These are phyloP conservation scores for Glandiceps talaboti DNA, from an alignment of 53 echinoderm and acorn worm species.

Conservation along the genomic window DNA sequence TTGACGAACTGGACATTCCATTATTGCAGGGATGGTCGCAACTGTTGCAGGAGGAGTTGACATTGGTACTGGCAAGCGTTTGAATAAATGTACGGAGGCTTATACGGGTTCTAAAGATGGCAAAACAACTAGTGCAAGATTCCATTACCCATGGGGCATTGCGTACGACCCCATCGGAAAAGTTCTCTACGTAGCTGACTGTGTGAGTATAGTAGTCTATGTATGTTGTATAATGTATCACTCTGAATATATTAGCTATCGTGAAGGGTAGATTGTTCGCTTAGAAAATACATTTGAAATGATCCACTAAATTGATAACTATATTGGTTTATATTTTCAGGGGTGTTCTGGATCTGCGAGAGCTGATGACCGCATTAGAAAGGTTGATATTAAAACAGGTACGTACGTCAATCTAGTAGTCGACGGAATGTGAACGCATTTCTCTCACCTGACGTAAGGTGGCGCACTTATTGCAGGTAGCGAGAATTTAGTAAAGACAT, in stretches of 20 bases:
- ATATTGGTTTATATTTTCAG: neutral
- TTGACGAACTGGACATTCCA: too few species aligned
- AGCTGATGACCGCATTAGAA: neutral
- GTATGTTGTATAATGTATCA: too few species aligned
- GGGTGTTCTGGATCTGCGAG: neutral
- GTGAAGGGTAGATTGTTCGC: too few species aligned
- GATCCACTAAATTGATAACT: too few species aligned
- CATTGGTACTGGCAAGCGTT: neutral
- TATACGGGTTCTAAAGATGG: neutral
- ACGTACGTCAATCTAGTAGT: too few species aligned
- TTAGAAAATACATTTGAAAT: too few species aligned
- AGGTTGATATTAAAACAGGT: neutral
- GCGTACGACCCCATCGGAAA: neutral
- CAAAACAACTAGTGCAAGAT: neutral
- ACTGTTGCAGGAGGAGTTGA: neutral
- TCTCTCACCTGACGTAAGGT: too few species aligned
- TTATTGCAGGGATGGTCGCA: neutral
- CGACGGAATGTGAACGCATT: too few species aligned
- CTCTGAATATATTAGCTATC: too few species aligned
- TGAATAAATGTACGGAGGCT: neutral
- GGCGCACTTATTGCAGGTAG: too few species aligned
- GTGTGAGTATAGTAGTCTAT: neutral
- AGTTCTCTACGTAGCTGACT: neutral
- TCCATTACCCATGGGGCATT: neutral
- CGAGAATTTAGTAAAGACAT: too few species aligned